Evolutionary conservation across 2,888 invertebrate genomes (phyloP), one percentile per base, ranked within the genome.

Genomic region (Zelleria hepariella): DNA sequence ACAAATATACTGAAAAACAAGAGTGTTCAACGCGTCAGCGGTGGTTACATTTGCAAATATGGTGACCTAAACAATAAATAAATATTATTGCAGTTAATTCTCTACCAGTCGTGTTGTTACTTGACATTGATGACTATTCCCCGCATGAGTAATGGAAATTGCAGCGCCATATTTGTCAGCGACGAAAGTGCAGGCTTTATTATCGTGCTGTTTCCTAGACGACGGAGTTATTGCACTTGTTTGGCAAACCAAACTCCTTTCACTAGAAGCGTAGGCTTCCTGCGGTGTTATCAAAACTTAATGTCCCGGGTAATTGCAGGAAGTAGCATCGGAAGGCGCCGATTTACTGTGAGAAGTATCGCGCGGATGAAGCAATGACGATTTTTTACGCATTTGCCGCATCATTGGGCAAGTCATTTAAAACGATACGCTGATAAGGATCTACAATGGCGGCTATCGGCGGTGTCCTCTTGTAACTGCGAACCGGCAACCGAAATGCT

Each of bases 401-500:
- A 42, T 51, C 51, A 18, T 21, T 23, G 51, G 23, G 51, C 51
- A 21, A 21, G 21, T 51, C 20, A 51, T 51, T 51, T 51, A 51
- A 51, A 51, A 51, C 51, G 23, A 20, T 23, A 51, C 51, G 8
- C 23, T 18, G 51, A 51, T 51, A 51, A 42, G 15, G 15, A 42
- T 51, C 21, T 51, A 51, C 20, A 23, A 51, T 15, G 10, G 20
- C 23, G 51, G 51, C 21, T 23, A 3, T 51, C 51, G 23, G 20
- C 21, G 51, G 21, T 51, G 32, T 42, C 32, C 32, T 42, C 32
- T 42, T 42, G 32, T 42, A 15, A 5, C 32, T 42, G 15, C 3
- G 15, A 42, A 42, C 10, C 32, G 10, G 72, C 77, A 71, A 79
- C 81, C 84, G 83, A 87, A 88, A 87, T 85, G 87, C 86, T 87